Evolutionary conservation across 1,140 invertebrate genomes (phyloP).

Genomic region (Copidosoma floridanum): DNA sequence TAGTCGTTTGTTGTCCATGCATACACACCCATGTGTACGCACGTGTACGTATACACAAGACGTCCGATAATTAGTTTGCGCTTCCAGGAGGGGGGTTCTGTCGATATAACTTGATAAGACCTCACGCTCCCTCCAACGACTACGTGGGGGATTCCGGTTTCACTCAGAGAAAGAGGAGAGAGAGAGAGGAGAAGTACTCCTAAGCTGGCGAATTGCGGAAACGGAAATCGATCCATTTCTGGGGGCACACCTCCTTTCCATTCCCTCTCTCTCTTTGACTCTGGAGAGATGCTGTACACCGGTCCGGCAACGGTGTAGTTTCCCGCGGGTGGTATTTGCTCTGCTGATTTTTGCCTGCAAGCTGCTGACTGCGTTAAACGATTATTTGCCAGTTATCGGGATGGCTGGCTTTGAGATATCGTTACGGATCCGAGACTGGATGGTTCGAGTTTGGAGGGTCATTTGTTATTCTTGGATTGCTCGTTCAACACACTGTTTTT

Average conservation of each 20-base stretch:
- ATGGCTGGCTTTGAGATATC: too few relatives aligned
- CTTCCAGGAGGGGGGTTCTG: too few relatives aligned
- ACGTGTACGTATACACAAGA: slow-evolving; percentile 37
- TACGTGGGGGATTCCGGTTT: slow-evolving; percentile 1
- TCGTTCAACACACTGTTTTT: too few relatives aligned
- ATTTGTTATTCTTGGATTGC: too few relatives aligned
- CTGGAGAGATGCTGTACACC: not conserved
- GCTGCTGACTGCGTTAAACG: not conserved
- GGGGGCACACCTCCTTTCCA: not conserved
- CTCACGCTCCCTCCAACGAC: not conserved
- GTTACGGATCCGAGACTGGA: too few relatives aligned
- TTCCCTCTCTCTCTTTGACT: not conserved
- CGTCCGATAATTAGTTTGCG: slow-evolving; percentile 39
- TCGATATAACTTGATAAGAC: slow-evolving; percentile 37
- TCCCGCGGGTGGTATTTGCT: not conserved
- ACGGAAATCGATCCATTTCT: slow-evolving; percentile 9
- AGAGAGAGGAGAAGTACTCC: too few relatives aligned
- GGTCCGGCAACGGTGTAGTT: too few relatives aligned
- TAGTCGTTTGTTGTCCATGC: too few relatives aligned
- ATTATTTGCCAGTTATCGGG: not conserved
- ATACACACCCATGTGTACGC: too few relatives aligned
- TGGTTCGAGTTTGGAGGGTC: too few relatives aligned
- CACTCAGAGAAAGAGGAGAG: too few relatives aligned
- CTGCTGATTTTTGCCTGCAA: not conserved
- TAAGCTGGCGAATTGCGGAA: too few relatives aligned